Base-by-base conservation (phyloP, 2,797 vertebrate species). In the Arrhamphus sclerolepis region DNA sequence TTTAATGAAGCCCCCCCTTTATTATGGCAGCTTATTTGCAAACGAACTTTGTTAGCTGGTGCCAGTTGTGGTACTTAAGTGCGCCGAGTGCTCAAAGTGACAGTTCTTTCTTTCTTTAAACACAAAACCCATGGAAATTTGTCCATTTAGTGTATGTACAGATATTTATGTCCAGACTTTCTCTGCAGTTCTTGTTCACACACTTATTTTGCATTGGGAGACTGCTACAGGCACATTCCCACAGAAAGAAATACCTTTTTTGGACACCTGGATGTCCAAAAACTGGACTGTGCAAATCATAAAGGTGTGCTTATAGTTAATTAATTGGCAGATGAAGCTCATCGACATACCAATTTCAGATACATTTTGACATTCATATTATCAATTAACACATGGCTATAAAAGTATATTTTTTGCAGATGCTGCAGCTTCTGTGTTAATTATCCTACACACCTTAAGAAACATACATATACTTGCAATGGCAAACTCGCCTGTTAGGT, bases 11-110 rank as follows among this genome's bases (percentile, higher is more conserved):
- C 56, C 62, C 8, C 10, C 49, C 77, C 67, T 58, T 69, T 81
- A 47, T 76, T 83, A 75, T 82, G 79, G 72, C 69, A 77, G 69
- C 67, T 82, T 54, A 56, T 78, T 72, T 76, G 72, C 67, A 69
- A 72, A 60, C 6, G 9, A 73, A 60, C 75, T 72, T 72, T 67
- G 39, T 65, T 63, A 49, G 54, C 77, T 70, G 56, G 70, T 84
- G 77, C 63, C 68, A 82, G 77, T 68, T 68, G 66, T 66, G 76
- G 72, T 81, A 81, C 75, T 85, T 84, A 65, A 81, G 74, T 57
- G 39, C 65, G 66, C 62, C 67, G 77, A 62, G 77, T 80, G 77
- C 82, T 83, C 75, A 50, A 62, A 82, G 70, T 78, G 77, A 72
- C 80, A 64, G 60, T 77, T 83, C 10, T 5, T 24, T 39, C 24